These are phyloP conservation scores for Rhagoletis zephyria DNA, from an alignment of 1,140 invertebrate genomes.

Conservation along the genomic window DNA sequence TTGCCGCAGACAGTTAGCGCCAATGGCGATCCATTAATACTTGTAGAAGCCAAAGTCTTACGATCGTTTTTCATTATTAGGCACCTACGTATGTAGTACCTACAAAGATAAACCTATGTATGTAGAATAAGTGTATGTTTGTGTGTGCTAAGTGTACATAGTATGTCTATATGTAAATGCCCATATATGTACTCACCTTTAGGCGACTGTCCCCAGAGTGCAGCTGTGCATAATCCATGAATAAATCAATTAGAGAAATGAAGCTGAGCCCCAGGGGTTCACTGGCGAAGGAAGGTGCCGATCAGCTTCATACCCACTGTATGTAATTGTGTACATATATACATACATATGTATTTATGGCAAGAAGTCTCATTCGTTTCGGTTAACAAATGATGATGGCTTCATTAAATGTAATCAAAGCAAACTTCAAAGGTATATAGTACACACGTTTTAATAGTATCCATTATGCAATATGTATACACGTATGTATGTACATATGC, in stretches of 20 bases:
- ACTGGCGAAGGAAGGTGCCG: not conserved
- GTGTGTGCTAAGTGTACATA: not conserved
- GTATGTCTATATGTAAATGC: not conserved
- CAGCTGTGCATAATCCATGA: constrained; percentile 42
- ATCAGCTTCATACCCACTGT: not conserved
- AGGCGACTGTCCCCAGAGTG: constrained; percentile 16
- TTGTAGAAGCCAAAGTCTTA: constrained; percentile 30
- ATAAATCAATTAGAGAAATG: constrained; percentile 48
- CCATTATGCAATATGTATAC: not conserved
- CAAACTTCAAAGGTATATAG: not conserved
- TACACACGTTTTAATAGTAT: not conserved
- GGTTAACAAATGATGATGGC: constrained; percentile 47
- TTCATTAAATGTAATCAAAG: constrained; percentile 11
- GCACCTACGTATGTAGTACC: not conserved
- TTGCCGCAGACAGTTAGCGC: constrained; percentile 13
- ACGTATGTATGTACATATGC: not conserved
- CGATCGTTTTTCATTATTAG: not conserved
- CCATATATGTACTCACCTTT: not conserved
- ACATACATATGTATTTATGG: not conserved
- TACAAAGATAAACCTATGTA: not conserved
- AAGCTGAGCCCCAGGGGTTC: constrained; percentile 22
- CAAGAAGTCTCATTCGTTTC: not conserved
- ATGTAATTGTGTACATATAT: not conserved
- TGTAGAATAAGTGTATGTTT: not conserved
- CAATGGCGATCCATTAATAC: constrained; percentile 39